Conservation (phyloP, 2,113 vertebrate genomes). For the Carollia perspicillata region DNA sequence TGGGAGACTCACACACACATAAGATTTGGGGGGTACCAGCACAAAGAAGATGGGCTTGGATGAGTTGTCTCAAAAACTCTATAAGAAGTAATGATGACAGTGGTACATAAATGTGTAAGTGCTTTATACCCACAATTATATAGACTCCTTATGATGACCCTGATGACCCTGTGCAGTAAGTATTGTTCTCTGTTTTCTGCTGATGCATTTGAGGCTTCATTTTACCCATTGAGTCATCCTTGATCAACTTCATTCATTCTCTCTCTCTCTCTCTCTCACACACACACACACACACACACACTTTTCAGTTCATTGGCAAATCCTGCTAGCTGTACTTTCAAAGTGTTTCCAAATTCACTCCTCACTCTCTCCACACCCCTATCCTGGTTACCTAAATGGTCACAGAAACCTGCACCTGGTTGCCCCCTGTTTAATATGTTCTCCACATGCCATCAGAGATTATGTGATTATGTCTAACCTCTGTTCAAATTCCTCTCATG, state of each 20-base stretch:
- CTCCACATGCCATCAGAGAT: background rate
- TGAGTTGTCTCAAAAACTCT: slow-evolving; percentile 11
- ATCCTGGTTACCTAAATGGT: background rate
- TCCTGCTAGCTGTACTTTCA: background rate
- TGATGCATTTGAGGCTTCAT: background rate
- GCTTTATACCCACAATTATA: background rate
- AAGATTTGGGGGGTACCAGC: background rate
- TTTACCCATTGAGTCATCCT: background rate
- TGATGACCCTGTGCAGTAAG: background rate
- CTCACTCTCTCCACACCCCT: background rate
- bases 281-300: background rate
- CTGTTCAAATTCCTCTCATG: background rate
- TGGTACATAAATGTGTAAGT: background rate
- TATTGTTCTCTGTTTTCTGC: background rate
- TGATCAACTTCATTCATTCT: background rate
- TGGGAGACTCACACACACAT: background rate
- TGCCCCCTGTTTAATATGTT: background rate
- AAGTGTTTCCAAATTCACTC: background rate
- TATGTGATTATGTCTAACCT: background rate
- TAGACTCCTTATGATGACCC: background rate
- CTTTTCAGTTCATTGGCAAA: background rate
- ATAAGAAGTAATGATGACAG: background rate
- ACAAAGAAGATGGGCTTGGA: slow-evolving; percentile 27
- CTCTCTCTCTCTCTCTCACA: background rate
- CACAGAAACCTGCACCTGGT: background rate